phyloP scores from a whole-genome alignment of 2,888 invertebrate genomes.

The Kuschelorhynchus macadamiae region DNA sequence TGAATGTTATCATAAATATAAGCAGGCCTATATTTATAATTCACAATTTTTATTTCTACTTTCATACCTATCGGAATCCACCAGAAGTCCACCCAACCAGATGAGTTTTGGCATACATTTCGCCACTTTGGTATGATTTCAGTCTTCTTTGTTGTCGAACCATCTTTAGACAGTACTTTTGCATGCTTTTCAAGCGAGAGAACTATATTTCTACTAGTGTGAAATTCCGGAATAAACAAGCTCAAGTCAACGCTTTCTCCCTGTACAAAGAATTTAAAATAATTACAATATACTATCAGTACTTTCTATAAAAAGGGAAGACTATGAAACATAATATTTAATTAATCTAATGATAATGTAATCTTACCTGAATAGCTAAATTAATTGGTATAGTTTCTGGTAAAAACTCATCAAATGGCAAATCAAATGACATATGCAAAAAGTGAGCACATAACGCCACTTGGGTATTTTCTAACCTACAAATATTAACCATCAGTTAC shows the following conservation, averaged over 20 bases:
- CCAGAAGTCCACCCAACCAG: slow-evolving; percentile 97
- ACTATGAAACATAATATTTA: no score
- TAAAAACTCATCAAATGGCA: slow-evolving; percentile 95
- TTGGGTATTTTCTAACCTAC: slow-evolving; percentile 64
- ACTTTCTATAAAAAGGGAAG: no score
- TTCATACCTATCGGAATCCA: slow-evolving; percentile 86
- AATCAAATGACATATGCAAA: slow-evolving; percentile 92
- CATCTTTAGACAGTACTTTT: slow-evolving; percentile 85
- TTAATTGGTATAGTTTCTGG: slow-evolving; percentile 90
- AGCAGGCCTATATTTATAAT: no score
- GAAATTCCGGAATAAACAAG: slow-evolving; percentile 92
- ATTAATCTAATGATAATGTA: no score
- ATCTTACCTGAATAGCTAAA: slow-evolving; percentile 87
- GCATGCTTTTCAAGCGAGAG: slow-evolving; percentile 90
- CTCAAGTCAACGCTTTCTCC: slow-evolving; percentile 94
- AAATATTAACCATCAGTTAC: slow-evolving; percentile 1
- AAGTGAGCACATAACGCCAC: slow-evolving; percentile 95
- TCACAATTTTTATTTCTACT: no score
- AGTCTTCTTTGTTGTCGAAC: slow-evolving; percentile 70
- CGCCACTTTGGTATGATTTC: slow-evolving; percentile 82
- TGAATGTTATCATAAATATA: no score
- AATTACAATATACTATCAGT: no score
- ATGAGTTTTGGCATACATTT: slow-evolving; percentile 78
- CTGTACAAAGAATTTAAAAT: slow-evolving; percentile 61
- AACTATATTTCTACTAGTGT: slow-evolving; percentile 87